Conservation (phyloP, 2,113 vertebrate species). For the Corythornis cristatus region DNA sequence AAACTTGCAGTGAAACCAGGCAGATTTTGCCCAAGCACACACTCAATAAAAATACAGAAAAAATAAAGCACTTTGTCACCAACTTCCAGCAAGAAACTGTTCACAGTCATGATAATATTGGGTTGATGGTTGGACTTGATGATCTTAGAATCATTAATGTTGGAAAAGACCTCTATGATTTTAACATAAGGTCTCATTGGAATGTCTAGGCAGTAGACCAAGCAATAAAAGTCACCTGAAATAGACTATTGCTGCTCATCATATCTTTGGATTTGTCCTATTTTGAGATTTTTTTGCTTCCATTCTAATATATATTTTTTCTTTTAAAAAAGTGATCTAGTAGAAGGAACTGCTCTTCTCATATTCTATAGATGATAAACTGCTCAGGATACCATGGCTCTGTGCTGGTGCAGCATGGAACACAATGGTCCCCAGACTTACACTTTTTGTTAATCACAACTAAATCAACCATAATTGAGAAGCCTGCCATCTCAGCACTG, state of each 20-base stretch:
- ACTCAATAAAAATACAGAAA: not conserved
- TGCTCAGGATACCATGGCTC: not conserved
- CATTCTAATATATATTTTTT: not conserved
- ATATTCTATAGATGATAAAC: not conserved
- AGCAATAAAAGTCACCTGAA: not conserved
- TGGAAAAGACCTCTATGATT: not conserved
- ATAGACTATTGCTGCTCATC: not conserved
- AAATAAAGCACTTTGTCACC: not conserved
- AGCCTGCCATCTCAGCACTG: not conserved
- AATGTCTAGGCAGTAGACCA: not conserved
- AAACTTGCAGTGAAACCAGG: not conserved
- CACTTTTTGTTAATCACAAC: not conserved
- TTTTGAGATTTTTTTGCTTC: not conserved
- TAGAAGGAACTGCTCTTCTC: not conserved
- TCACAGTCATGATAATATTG: not conserved
- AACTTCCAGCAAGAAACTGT: not conserved
- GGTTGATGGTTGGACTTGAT: no score
- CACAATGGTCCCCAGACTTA: not conserved
- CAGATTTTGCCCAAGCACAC: not conserved
- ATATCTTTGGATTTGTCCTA: not conserved
- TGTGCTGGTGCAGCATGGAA: not conserved
- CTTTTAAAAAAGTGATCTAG: not conserved
- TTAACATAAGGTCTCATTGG: not conserved
- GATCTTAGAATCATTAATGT: no score
- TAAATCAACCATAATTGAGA: not conserved